Conservation (phyloP, 2,888 invertebrate species). For the Nebria brevicollis region DNA sequence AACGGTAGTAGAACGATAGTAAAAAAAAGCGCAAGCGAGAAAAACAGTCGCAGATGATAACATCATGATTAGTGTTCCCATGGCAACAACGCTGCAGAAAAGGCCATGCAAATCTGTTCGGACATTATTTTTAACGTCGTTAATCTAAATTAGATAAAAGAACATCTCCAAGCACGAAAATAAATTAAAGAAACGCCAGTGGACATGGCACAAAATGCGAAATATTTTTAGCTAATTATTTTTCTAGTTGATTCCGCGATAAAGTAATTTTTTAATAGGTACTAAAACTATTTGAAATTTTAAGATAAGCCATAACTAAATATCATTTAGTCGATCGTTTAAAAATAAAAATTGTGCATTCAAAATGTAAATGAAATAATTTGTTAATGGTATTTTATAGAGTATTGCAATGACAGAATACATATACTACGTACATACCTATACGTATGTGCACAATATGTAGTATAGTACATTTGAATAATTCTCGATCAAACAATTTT, state of each 20-base stretch:
- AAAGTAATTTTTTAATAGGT: not conserved
- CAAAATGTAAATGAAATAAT: no score
- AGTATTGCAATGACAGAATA: not conserved
- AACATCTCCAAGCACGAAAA: constrained; percentile 5
- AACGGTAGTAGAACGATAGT: not conserved
- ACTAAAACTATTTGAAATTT: no score
- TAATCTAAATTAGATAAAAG: constrained; percentile 33
- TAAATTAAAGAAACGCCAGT: not conserved
- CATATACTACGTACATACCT: not conserved
- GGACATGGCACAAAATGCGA: not conserved
- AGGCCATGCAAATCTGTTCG: constrained; percentile 30
- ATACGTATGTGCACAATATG: not conserved
- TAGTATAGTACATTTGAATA: not conserved
- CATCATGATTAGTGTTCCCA: constrained; percentile 36
- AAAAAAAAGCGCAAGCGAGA: not conserved
- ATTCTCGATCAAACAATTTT: not conserved
- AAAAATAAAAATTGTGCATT: no score
- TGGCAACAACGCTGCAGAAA: constrained; percentile 14
- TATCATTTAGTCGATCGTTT: no score
- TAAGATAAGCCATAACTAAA: no score
- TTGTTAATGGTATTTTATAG: not conserved
- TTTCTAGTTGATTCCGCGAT: not conserved
- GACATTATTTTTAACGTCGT: constrained; percentile 27
- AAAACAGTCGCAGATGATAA: constrained; percentile 26
- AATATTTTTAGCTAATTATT: not conserved